Evolutionary conservation across 2,888 invertebrate genomes (phyloP).

Genomic region (Girardia tigrina): DNA sequence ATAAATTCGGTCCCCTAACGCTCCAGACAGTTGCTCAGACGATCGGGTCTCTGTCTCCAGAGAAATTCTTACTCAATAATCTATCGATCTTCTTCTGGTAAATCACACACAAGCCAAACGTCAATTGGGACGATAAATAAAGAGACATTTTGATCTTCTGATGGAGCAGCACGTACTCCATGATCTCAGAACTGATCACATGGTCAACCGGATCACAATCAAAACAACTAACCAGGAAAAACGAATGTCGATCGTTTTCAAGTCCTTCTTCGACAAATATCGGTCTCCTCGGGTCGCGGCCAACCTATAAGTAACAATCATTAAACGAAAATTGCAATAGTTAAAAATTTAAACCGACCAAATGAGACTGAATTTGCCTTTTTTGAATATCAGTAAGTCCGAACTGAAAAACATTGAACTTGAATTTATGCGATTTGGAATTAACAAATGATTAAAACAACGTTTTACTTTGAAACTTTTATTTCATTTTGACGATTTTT

Average conservation of each 20-base stretch:
- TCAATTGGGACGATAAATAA: background rate
- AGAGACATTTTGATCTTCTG: background rate
- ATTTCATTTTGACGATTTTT: no score
- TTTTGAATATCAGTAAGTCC: background rate
- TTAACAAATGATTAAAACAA: no score
- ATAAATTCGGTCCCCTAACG: no score
- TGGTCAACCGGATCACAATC: no score
- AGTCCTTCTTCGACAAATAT: background rate
- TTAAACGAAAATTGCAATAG: background rate
- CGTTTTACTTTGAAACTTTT: no score
- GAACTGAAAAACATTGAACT: slow-evolving; percentile 25
- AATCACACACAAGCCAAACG: slow-evolving; percentile 20
- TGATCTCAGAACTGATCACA: background rate
- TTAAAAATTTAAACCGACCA: background rate
- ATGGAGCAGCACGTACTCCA: background rate
- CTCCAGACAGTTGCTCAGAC: no score
- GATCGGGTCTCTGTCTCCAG: no score
- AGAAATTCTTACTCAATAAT: background rate
- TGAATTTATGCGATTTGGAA: no score
- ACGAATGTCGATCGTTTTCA: background rate
- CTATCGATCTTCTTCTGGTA: background rate
- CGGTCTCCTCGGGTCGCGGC: background rate
- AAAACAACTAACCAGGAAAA: background rate
- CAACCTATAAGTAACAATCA: background rate
- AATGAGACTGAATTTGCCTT: background rate